Conservation (phyloP, 1,140 invertebrate genomes). For the Watersipora subatra region DNA sequence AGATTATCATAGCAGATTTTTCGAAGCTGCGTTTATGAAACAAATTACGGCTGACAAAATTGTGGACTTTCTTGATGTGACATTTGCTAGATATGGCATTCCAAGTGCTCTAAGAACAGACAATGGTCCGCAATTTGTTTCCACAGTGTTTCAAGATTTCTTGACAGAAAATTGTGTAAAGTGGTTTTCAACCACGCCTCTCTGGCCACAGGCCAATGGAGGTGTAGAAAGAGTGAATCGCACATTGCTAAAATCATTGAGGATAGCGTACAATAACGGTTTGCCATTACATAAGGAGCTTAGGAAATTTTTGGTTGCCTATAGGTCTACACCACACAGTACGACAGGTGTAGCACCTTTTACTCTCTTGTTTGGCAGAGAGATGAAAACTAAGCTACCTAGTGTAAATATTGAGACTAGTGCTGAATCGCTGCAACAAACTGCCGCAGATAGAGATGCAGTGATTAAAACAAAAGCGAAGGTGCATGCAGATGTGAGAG, state of each 20-base stretch:
- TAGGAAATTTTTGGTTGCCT: constrained; percentile 12
- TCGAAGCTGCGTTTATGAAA: not conserved
- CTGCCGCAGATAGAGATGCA: constrained; percentile 8
- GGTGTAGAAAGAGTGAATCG: constrained; percentile 17
- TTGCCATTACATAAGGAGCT: constrained; percentile 14
- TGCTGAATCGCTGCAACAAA: not conserved
- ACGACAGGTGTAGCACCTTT: constrained; percentile 13
- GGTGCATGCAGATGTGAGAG: constrained; percentile 7
- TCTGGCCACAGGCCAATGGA: constrained; percentile 17
- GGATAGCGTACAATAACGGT: constrained; percentile 14
- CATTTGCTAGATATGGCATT: constrained; percentile 5
- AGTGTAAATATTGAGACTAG: not conserved
- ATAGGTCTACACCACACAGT: constrained; percentile 16
- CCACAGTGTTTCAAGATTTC: constrained; percentile 9
- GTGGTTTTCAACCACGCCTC: constrained; percentile 9
- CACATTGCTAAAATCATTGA: constrained; percentile 15
- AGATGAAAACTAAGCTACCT: constrained; percentile 12
- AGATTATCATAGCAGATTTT: constrained; percentile 2
- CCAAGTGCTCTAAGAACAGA: constrained; percentile 3
- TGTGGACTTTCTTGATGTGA: constrained; percentile 2
- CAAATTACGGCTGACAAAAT: not conserved
- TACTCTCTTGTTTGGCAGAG: constrained; percentile 12
- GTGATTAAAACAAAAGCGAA: constrained; percentile 12
- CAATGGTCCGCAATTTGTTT: not conserved
- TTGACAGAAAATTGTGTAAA: constrained; percentile 10